A percentile compares a stretch with the other conserved stretches of the same genome.
Evolutionary conservation across 2,113 vertebrate genomes (phyloP).

Genomic region (Dromaius novaehollandiae): DNA sequence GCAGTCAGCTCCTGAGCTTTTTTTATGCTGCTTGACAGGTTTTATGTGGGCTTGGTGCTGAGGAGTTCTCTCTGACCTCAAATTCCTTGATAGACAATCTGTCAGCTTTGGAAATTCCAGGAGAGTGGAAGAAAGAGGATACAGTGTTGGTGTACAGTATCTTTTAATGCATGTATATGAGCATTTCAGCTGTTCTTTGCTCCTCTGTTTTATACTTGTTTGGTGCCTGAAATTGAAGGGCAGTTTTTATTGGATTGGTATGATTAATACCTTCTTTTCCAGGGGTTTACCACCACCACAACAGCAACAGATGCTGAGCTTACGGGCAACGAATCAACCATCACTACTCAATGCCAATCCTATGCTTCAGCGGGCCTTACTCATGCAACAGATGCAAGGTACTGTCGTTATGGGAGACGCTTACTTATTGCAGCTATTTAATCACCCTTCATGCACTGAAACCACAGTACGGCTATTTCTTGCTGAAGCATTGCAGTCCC

Average conservation of each 20-base stretch:
- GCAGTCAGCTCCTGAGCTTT: conserved; percentile 55
- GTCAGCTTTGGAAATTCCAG: conserved; percentile 60
- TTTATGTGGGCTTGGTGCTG: conserved; percentile 61
- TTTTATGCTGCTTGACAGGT: conserved; percentile 57
- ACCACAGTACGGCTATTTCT: conserved; percentile 11
- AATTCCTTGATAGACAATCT: conserved; percentile 66
- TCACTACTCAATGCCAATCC: conserved; percentile 88
- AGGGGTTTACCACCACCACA: conserved; percentile 77
- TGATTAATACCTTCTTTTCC: conserved; percentile 37
- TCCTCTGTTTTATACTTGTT: background rate
- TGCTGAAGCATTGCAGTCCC: background rate
- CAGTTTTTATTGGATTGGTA: conserved; percentile 1
- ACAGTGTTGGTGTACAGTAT: background rate
- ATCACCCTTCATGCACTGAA: conserved; percentile 20
- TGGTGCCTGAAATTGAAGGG: background rate
- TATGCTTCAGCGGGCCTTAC: conserved; percentile 91
- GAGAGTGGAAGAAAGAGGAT: conserved; percentile 52
- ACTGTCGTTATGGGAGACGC: conserved; percentile 51
- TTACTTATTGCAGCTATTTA: conserved; percentile 31
- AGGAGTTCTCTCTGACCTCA: conserved; percentile 64
- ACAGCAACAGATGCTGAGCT: conserved; percentile 87
- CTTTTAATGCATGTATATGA: background rate
- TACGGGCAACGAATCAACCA: conserved; percentile 83
- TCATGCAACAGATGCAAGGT: conserved; percentile 99
- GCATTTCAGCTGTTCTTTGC: background rate